Evolutionary conservation across 2,797 vertebrate species (phyloP), one percentile per base, ranked within the genome.

Genomic region (Esox lucius): DNA sequence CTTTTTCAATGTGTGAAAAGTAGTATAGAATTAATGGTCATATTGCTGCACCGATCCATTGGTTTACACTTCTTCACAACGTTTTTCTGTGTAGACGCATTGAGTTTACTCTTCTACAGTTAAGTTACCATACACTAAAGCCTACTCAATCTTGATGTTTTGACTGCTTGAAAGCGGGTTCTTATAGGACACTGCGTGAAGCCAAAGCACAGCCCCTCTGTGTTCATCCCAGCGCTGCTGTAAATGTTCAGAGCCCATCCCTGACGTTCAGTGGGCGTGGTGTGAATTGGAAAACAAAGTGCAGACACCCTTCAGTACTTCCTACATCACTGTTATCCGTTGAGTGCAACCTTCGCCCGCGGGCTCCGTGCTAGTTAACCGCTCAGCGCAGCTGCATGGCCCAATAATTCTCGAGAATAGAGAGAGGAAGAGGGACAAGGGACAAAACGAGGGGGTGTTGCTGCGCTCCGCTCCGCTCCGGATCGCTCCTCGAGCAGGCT

Each of bases 231-330:
- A 66, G 71, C 33, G 69, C 84, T 6, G 53, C 53, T 59, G 19
- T 53, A 19, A 1, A 17, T 17, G 16, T 19, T 11, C 49, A 0
- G 53, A 66, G 91, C 87, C 89, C 87, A 86, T 90, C 92, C 91
- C 89, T 89, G 83, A 59, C 53, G 78, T 77, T 12, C 79, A 46
- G 93, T 93, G 89, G 93, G 93, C 93, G 93, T 90, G 93, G 93
- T 86, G 24, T 86, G 87, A 91, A 83, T 90, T 88, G 88, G 90
- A 92, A 92, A 93, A 93, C 92, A 92, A 93, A 92, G 90, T 87
- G 91, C 91, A 88, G 89, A 85, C 87, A 87, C 75, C 78, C 86
- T 74, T 46, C 82, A 80, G 80, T 79, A 89, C 91, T 93, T 91
- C 90, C 90, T 91, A 84, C 86, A 79, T 78, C 74, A 82, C 83